Evolutionary conservation across 2,888 invertebrate genomes (phyloP).

Genomic region (Cepaea hortensis): DNA sequence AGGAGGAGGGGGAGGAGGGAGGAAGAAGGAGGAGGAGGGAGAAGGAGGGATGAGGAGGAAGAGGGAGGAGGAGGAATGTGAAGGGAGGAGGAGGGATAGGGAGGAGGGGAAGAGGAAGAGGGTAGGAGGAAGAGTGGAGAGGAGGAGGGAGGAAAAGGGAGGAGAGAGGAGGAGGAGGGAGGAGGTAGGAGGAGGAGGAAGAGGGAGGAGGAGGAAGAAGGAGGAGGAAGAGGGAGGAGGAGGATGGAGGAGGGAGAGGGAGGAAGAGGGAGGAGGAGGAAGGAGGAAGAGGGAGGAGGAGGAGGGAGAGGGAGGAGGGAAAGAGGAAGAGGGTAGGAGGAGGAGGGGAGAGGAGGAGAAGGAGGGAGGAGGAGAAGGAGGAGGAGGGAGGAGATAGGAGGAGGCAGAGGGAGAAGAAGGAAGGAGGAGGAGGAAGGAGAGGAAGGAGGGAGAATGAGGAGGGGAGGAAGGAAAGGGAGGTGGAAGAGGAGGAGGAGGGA

Average conservation of each 20-base stretch:
- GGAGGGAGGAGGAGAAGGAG: no score
- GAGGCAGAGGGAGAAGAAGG: background rate
- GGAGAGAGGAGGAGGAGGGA: background rate
- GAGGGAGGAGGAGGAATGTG: no score
- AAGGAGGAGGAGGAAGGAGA: background rate
- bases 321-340: no score
- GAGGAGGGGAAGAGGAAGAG: background rate
- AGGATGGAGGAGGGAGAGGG: background rate
- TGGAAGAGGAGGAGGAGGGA: conserved; percentile 19
- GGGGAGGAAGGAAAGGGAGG: conserved; percentile 55
- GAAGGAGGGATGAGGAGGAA: no score
- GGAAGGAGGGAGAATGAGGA: conserved; percentile 73
- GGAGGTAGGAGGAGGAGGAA: no score
- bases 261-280: background rate
- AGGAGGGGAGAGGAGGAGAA: no score
- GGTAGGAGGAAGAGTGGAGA: conserved; percentile 22
- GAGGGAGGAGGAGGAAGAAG: no score
- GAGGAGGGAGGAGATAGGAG: background rate
- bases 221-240: conserved; percentile 46
- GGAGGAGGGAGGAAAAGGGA: conserved; percentile 49
- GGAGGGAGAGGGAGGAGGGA: no score
- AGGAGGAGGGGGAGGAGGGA: no score
- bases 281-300: background rate
- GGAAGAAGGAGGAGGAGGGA: no score
- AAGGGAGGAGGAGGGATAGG: no score